Base-by-base conservation (phyloP, 2,113 vertebrate species). In the Pelecanus crispus region DNA sequence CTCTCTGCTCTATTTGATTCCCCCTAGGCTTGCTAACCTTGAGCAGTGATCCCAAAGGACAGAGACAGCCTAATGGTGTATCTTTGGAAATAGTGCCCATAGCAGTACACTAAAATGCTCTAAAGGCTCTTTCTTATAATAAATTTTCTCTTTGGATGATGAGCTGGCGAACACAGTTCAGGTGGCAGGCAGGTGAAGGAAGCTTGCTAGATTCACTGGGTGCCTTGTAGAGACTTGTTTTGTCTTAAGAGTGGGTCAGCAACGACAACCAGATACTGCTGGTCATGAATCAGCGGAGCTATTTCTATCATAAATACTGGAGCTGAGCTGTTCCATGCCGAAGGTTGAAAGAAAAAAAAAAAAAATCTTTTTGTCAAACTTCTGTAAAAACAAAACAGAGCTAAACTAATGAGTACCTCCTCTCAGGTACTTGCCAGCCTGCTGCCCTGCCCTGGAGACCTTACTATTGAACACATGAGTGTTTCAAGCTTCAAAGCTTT, bases 31-130 rank as follows among this genome's bases (percentile, higher is more conserved):
- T 66, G 49, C 17, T 81, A 26, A 70, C 19, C 19, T 32, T 42
- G 47, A 20, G 4, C 38, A 74, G 66, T 1, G 40, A 65, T 38
- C 20, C 72, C 73, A 45, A 75, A 63, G 47, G 10, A 22, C 34
- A 45, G 58, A 81, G 59, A 18, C 5, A 70, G 68, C 42, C 38
- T 68, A 34, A 28, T 0, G 0, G 15, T 18, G 7, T 50, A 2
- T 31, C 29, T 59, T 61, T 40, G 28, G 47, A 82, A 94, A 10
- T 0, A 19, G n/a, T 7, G 13, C 19, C 40, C 10, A 4, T 1
- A 72, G 40, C 18, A 38, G 44, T 13, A 28, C 7, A 10, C 10
- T 34, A 31, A 81, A 72, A 29, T 15, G 5, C 29, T 73, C 38
- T 26, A 55, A 71, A 87, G 11, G 20, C 17, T 80, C 21, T 25